phyloP scores from a whole-genome alignment of 1,140 invertebrate genomes.

The Magallana gigas region DNA sequence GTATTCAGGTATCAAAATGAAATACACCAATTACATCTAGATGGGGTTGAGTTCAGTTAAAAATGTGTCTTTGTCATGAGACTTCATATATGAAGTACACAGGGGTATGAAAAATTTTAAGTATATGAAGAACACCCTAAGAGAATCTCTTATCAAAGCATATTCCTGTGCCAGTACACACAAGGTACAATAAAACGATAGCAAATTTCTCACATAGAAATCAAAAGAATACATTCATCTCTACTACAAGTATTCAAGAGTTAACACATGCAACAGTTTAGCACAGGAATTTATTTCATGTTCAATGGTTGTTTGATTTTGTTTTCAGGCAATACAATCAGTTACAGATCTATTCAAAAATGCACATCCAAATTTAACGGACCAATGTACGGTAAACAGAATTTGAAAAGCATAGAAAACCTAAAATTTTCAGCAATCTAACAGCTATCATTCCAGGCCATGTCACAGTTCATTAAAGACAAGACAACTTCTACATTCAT shows the following conservation, averaged over 20 bases:
- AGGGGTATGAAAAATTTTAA: too few species aligned
- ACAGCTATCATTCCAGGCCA: conserved; percentile 3
- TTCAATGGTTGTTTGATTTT: not conserved
- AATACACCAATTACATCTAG: not conserved
- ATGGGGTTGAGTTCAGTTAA: not conserved
- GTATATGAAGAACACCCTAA: not conserved
- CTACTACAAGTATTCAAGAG: not conserved
- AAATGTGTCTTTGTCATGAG: not conserved
- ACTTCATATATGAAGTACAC: not conserved
- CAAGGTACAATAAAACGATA: not conserved
- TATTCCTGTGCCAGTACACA: not conserved
- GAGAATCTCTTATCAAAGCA: not conserved
- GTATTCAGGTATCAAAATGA: not conserved
- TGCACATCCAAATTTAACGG: not conserved
- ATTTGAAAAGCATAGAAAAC: conserved; percentile 12
- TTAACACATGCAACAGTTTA: not conserved
- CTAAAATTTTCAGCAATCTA: not conserved
- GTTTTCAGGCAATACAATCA: not conserved
- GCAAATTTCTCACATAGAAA: not conserved
- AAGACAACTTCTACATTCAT: not conserved
- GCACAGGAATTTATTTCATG: conserved; percentile 7
- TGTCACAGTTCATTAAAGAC: not conserved
- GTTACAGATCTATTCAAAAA: not conserved
- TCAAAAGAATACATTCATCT: not conserved
- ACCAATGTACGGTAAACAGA: not conserved